These are phyloP conservation scores for Bedellia somnulentella DNA, from an alignment of 2,888 invertebrate species.

Conservation along the genomic window DNA sequence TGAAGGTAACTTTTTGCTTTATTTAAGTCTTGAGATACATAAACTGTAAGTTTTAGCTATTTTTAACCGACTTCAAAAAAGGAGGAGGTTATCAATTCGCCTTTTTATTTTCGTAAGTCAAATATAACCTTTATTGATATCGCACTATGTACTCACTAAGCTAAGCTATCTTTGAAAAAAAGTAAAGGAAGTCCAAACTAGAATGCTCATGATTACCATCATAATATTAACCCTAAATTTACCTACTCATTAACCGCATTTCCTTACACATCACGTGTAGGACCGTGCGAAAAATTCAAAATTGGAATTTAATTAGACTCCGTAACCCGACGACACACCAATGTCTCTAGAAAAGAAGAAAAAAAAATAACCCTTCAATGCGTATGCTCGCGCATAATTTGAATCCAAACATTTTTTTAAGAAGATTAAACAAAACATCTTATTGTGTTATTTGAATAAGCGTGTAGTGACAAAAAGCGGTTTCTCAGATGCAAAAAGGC, in stretches of 20 bases:
- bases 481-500: conserved; percentile 22
- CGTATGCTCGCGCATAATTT: conserved; percentile 19
- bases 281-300: conserved; percentile 42
- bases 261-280: conserved; percentile 12
- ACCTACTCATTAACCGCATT: conserved; percentile 26
- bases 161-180: too few species aligned
- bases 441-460: conserved; percentile 45
- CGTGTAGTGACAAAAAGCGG: conserved; percentile 10
- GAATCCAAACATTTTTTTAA: conserved; percentile 27
- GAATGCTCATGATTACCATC: conserved; percentile 1
- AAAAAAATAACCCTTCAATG: conserved; percentile 19
- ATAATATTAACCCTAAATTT: conserved; percentile 18
- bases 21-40: too few species aligned
- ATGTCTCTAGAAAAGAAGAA: conserved; percentile 13
- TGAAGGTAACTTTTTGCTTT: too few species aligned
- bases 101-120: too few species aligned
- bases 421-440: conserved; percentile 50
- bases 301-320: conserved; percentile 40
- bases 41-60: too few species aligned
- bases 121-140: too few species aligned
- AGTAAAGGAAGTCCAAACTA: too few species aligned
- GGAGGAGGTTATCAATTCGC: too few species aligned
- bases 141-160: too few species aligned
- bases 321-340: conserved; percentile 12
- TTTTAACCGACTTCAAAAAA: too few species aligned